Evolutionary conservation across 2,113 vertebrate species (phyloP).

Genomic region (Neotragus moschatus): DNA sequence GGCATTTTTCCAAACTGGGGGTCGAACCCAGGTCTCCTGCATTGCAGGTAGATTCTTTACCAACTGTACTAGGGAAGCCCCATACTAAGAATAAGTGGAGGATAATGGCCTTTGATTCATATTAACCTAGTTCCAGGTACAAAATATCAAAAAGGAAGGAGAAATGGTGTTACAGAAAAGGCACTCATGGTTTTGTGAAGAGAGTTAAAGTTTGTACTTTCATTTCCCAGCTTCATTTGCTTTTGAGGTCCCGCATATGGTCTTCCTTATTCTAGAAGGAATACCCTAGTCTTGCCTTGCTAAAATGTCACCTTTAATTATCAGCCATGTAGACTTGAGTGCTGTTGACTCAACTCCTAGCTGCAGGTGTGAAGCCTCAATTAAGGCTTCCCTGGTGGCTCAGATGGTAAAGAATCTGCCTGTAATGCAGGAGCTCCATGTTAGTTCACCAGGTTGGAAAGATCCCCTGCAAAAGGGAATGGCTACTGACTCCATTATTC

Average conservation of each 20-base stretch:
- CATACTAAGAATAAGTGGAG: neutral
- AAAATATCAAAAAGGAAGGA: neutral
- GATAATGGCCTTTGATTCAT: neutral
- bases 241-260: neutral
- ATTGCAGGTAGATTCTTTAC: neutral
- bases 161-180: neutral
- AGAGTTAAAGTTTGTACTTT: neutral
- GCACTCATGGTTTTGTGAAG: neutral
- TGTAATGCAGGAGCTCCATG: neutral
- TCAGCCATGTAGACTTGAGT: neutral
- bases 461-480: neutral
- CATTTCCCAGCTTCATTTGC: neutral
- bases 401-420: neutral
- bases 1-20: neutral
- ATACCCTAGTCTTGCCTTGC: neutral
- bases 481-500: neutral
- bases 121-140: neutral
- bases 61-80: neutral
- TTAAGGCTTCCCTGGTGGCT: neutral
- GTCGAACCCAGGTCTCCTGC: neutral
- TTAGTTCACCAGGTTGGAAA: neutral
- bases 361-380: neutral
- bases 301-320: neutral
- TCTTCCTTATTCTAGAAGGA: neutral
- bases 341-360: neutral